Evolutionary conservation across 2,888 invertebrate genomes (phyloP).

Genomic region (Sialis lutaria): DNA sequence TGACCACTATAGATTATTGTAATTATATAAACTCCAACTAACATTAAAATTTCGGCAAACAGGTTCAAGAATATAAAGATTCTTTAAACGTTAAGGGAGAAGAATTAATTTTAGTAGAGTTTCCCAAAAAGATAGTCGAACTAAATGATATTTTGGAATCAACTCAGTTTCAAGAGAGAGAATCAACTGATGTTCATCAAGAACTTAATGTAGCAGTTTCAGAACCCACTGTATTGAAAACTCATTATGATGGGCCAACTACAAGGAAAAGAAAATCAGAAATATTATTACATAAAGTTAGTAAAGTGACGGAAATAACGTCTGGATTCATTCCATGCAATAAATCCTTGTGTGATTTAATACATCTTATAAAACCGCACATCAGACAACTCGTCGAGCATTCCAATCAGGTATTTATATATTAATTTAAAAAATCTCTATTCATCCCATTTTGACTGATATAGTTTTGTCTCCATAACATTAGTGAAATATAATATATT

Average conservation of each 20-base stretch:
- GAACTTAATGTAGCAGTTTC: constrained; percentile 80
- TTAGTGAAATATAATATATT: too few species aligned
- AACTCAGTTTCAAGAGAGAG: constrained; percentile 60
- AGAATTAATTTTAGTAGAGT: constrained; percentile 69
- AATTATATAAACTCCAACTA: too few species aligned
- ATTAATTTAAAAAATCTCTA: too few species aligned
- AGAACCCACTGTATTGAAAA: constrained; percentile 48
- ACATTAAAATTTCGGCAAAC: constrained; percentile 8
- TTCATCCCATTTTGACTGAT: constrained; percentile 18
- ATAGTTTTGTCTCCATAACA: too few species aligned
- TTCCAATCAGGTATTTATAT: constrained; percentile 57
- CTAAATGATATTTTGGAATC: constrained; percentile 76
- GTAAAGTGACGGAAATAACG: constrained; percentile 62
- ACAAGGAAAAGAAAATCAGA: constrained; percentile 46
- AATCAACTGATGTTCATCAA: constrained; percentile 62
- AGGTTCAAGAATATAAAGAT: constrained; percentile 87
- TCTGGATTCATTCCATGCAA: constrained; percentile 80
- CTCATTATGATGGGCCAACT: constrained; percentile 32
- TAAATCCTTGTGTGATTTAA: constrained; percentile 68
- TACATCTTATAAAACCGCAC: constrained; percentile 87
- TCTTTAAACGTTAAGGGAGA: constrained; percentile 77
- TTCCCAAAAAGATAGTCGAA: constrained; percentile 85
- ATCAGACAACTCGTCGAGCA: constrained; percentile 90
- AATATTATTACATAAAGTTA: constrained; percentile 30
- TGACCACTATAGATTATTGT: too few species aligned